Percentiles rank a stretch among this genome's conserved stretches.
phyloP scores from a whole-genome alignment of 2,797 vertebrate species.

The Micromesistius poutassou region DNA sequence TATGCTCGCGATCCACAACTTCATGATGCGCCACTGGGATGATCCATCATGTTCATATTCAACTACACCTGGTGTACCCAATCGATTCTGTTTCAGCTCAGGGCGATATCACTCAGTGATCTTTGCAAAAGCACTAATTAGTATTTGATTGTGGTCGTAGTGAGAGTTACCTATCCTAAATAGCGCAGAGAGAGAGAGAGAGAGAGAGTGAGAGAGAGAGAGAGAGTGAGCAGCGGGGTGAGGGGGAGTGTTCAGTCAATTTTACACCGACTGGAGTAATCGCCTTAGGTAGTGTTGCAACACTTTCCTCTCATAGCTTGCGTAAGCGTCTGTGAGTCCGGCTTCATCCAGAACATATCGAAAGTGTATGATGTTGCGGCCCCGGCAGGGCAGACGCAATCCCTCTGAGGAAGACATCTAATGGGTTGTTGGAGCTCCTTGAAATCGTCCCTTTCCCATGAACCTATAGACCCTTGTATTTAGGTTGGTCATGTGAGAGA shows the following conservation, averaged over 20 bases:
- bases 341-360: conserved; percentile 25
- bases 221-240: no score
- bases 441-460: neutral
- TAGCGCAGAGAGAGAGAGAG: neutral
- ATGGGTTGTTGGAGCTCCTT: neutral
- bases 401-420: conserved; percentile 34
- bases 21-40: neutral
- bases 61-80: neutral
- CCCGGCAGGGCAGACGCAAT: no score
- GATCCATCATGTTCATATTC: neutral
- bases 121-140: neutral
- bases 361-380: conserved; percentile 27
- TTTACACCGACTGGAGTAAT: conserved; percentile 8
- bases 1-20: neutral
- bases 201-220: neutral
- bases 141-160: neutral
- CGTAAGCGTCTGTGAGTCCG: conserved; percentile 11
- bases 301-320: conserved; percentile 14
- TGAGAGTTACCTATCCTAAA: neutral
- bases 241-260: conserved; percentile 13
- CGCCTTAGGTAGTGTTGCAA: conserved; percentile 17
- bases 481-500: neutral
- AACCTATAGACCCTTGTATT: neutral
- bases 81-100: neutral
- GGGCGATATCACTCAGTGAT: neutral